Conservation (phyloP, 2,797 vertebrate genomes). For the Amphiprion clarkii region DNA sequence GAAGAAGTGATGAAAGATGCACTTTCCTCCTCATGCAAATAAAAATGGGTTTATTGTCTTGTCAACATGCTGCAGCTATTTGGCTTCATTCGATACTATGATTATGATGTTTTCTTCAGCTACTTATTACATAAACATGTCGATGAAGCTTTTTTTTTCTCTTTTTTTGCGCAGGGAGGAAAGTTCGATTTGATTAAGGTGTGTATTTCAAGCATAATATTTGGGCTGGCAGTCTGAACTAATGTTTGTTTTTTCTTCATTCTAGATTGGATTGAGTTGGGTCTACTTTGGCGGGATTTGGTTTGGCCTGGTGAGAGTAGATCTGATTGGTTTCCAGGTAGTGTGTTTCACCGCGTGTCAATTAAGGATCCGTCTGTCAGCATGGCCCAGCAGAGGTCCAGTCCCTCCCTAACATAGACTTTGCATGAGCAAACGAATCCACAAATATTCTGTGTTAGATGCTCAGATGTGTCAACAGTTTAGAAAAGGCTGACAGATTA, state of each 20-base stretch:
- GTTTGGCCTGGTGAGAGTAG: constrained; percentile 15
- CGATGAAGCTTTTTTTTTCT: not conserved
- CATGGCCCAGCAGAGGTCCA: constrained; percentile 21
- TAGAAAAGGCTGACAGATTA: constrained; percentile 21
- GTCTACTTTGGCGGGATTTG: constrained; percentile 21
- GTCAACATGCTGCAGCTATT: constrained; percentile 41
- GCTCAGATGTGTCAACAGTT: constrained; percentile 35
- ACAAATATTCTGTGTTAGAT: constrained; percentile 14
- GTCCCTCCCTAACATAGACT: constrained; percentile 22
- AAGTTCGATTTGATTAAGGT: constrained; percentile 1
- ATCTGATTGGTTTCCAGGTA: constrained; percentile 48
- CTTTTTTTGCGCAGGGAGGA: not conserved
- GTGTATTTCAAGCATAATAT: constrained; percentile 24
- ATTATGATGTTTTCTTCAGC: constrained; percentile 16
- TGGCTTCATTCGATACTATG: constrained; percentile 7
- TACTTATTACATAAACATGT: constrained; percentile 5
- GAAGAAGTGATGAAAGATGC: constrained; percentile 76
- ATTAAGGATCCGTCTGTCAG: constrained; percentile 49
- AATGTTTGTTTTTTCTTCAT: constrained; percentile 32
- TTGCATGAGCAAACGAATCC: constrained; percentile 33
- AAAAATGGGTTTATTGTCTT: constrained; percentile 65
- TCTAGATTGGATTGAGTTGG: constrained; percentile 14
- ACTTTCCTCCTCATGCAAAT: constrained; percentile 60
- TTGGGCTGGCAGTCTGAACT: constrained; percentile 7
- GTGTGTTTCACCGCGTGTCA: constrained; percentile 50